These are phyloP conservation scores for Empis livida DNA, from an alignment of 2,888 invertebrate species.

Conservation along the genomic window DNA sequence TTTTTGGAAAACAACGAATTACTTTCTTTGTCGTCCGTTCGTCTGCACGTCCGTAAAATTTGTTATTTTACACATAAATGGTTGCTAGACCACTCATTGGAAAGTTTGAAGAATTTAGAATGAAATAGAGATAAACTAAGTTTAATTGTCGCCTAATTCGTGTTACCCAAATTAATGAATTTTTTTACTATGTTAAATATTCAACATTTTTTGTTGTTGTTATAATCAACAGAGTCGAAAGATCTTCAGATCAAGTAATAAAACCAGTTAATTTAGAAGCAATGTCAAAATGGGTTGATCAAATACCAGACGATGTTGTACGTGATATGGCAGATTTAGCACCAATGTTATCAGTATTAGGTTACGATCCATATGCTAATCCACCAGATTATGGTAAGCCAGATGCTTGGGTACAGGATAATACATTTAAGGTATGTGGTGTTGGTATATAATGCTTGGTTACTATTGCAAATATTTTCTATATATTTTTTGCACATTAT, in stretches of 20 bases:
- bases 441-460: slow-evolving; percentile 1
- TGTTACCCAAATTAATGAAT: no score
- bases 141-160: no score
- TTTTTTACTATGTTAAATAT: no score
- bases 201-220: no score
- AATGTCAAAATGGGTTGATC: slow-evolving; percentile 81
- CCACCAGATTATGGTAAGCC: slow-evolving; percentile 89
- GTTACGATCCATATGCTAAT: slow-evolving; percentile 94
- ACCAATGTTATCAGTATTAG: slow-evolving; percentile 82
- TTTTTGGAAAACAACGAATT: no score
- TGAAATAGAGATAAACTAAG: no score
- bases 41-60: no score
- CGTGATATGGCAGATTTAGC: slow-evolving; percentile 86
- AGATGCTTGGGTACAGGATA: slow-evolving; percentile 58
- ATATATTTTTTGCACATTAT: slow-evolving; percentile 10
- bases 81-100: no score
- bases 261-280: slow-evolving; percentile 97
- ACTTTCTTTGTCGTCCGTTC: no score
- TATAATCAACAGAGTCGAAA: slow-evolving; percentile 69
- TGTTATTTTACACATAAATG: no score
- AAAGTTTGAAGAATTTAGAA: no score
- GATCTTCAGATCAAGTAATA: slow-evolving; percentile 97
- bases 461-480: no score
- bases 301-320: slow-evolving; percentile 81
- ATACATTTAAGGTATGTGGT: slow-evolving; percentile 40